phyloP scores from a whole-genome alignment of 2,888 invertebrate species.

The Caprella mutica region DNA sequence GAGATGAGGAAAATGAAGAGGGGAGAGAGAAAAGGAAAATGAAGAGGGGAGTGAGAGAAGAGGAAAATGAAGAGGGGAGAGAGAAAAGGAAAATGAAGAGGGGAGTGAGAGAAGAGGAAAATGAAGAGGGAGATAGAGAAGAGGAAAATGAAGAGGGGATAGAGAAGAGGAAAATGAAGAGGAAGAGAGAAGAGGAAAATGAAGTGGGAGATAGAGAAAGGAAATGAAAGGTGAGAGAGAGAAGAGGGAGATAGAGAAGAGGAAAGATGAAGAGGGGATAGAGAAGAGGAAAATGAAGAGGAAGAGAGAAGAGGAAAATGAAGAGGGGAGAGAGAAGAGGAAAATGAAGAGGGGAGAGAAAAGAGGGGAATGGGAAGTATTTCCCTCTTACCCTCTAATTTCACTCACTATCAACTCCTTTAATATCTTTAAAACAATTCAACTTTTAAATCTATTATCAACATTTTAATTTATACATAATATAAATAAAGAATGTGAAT shows the following conservation, averaged over 20 bases:
- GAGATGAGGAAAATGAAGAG: too few species aligned
- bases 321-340: not conserved
- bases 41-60: too few species aligned
- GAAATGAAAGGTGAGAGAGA: not conserved
- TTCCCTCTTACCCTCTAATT: too few species aligned
- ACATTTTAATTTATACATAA: too few species aligned
- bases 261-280: not conserved
- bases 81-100: too few species aligned
- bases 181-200: not conserved
- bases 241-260: not conserved
- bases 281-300: not conserved
- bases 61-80: too few species aligned
- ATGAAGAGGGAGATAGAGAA: not conserved
- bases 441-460: too few species aligned
- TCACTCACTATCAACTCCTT: too few species aligned
- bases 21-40: too few species aligned
- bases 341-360: not conserved
- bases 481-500: too few species aligned
- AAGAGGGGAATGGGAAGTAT: too few species aligned
- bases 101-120: not conserved
- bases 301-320: conserved; percentile 3
- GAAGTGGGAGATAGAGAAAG: not conserved
- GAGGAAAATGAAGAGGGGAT: not conserved
- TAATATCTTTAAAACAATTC: too few species aligned
- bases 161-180: not conserved